These are phyloP conservation scores for Cercopithecus mona DNA, from an alignment of 2,113 vertebrate species.

Conservation along the genomic window DNA sequence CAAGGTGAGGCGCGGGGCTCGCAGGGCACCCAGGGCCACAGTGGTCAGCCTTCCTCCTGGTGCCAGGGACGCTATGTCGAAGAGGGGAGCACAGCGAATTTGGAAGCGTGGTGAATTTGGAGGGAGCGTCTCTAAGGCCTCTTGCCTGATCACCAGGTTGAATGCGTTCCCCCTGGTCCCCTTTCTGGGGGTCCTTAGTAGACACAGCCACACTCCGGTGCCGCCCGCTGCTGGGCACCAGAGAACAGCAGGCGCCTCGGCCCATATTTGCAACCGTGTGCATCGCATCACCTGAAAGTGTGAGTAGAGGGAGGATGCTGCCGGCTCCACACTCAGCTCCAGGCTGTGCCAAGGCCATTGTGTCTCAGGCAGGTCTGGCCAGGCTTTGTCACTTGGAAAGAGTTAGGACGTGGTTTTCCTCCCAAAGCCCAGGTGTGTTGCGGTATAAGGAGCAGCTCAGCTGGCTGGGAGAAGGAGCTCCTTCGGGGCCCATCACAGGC, in stretches of 20 bases:
- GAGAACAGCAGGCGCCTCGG: fast-evolving
- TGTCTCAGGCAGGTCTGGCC: background rate
- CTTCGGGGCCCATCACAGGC: background rate
- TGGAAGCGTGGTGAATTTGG: background rate
- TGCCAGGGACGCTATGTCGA: fast-evolving
- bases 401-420: background rate
- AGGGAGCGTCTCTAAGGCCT: background rate
- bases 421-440: background rate
- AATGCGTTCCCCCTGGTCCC: fast-evolving
- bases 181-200: background rate
- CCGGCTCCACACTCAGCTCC: background rate
- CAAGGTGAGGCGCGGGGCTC: slow-evolving; percentile 85
- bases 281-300: background rate
- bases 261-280: fast-evolving
- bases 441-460: background rate
- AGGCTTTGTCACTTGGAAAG: background rate
- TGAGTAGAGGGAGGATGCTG: fast-evolving
- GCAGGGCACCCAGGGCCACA: background rate
- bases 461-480: background rate
- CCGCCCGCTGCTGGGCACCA: background rate
- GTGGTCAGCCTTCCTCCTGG: background rate
- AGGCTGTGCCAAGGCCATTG: background rate
- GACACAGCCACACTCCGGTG: fast-evolving
- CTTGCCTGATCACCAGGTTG: background rate
- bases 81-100: background rate